Conservation (phyloP, 2,113 vertebrate genomes). For the Anas platyrhynchos region DNA sequence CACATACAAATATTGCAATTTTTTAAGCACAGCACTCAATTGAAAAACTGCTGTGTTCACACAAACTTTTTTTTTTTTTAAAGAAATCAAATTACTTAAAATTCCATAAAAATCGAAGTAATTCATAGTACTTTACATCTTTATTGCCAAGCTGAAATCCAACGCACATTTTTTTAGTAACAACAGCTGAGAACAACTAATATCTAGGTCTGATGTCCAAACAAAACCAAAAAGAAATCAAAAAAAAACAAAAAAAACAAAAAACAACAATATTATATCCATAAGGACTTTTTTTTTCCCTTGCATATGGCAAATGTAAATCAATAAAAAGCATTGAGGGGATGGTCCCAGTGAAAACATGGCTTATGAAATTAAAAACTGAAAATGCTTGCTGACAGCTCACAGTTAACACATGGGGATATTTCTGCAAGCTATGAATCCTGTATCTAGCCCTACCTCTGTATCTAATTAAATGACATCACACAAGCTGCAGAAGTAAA, state of each 20-base stretch:
- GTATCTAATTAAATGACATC: not conserved
- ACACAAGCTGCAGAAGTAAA: not conserved
- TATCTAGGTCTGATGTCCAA: not conserved
- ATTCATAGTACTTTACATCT: not conserved
- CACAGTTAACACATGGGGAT: not conserved
- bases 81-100: too few species aligned
- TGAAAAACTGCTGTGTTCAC: not conserved
- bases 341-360: not conserved
- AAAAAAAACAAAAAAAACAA: too few species aligned
- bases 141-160: slow-evolving; percentile 13
- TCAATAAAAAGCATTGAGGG: not conserved
- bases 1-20: not conserved
- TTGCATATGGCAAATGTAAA: not conserved
- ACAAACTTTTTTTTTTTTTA: not conserved
- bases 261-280: not conserved
- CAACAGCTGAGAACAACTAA: not conserved
- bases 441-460: not conserved
- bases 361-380: not conserved
- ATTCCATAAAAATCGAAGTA: not conserved
- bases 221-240: not conserved
- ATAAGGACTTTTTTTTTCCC: not conserved
- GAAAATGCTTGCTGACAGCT: not conserved
- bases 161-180: slow-evolving; percentile 2
- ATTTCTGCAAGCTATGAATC: not conserved
- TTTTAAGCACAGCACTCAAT: not conserved